Evolutionary conservation across 2,888 invertebrate species (phyloP).

Genomic region (Pristionchus entomophagus): DNA sequence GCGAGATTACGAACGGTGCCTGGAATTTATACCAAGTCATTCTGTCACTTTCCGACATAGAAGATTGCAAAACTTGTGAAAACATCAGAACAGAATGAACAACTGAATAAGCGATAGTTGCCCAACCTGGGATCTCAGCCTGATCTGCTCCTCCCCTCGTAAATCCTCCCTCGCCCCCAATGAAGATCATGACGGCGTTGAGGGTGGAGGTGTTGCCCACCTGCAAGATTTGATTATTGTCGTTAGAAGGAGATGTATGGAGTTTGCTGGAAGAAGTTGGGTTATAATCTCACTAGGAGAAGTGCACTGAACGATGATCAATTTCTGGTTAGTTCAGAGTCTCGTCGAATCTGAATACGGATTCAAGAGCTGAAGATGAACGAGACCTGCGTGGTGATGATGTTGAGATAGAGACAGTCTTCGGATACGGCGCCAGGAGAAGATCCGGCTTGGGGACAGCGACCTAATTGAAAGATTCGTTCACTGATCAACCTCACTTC

Average conservation of each 20-base stretch:
- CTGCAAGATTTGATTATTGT: conserved; percentile 3
- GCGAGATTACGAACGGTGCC: conserved; percentile 63
- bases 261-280: no score
- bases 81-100: background rate
- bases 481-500: no score
- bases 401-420: conserved; percentile 69
- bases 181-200: conserved; percentile 63
- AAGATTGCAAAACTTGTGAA: no score
- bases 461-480: background rate
- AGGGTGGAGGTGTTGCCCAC: conserved; percentile 51
- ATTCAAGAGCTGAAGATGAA: background rate
- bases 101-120: background rate
- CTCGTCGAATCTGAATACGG: no score
- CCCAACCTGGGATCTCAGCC: conserved; percentile 50
- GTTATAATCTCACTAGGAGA: no score
- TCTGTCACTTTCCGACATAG: no score
- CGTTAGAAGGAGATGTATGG: background rate
- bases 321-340: no score
- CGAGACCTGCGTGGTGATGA: conserved; percentile 55
- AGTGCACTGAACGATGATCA: background rate
- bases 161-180: conserved; percentile 63
- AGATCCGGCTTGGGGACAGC: conserved; percentile 62
- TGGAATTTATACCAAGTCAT: no score
- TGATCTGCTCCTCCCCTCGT: conserved; percentile 59
- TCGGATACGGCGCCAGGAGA: conserved; percentile 54